phyloP scores from a whole-genome alignment of 1,140 invertebrate genomes.

The Sycophila sp. region DNA sequence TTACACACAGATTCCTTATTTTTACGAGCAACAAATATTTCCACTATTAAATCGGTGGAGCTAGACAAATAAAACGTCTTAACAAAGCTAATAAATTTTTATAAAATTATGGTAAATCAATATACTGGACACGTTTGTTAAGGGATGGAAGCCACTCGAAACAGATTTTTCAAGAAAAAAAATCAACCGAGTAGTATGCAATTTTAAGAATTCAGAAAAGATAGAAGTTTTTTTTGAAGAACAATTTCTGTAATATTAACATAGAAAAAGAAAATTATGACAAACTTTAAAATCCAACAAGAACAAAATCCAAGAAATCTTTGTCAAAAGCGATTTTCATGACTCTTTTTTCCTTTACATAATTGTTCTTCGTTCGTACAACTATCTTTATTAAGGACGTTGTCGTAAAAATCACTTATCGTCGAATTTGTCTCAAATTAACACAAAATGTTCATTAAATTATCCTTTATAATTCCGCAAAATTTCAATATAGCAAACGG shows the following conservation, averaged over 20 bases:
- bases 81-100: constrained; percentile 4
- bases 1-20: constrained; percentile 13
- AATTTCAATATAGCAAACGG: no score
- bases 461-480: no score
- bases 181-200: neutral
- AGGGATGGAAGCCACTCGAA: constrained; percentile 6
- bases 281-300: neutral
- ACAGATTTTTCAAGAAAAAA: neutral
- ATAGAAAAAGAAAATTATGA: constrained; percentile 1
- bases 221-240: neutral
- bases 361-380: neutral
- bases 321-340: neutral
- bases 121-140: neutral
- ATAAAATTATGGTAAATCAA: constrained; percentile 7
- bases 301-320: neutral
- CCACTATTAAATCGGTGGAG: neutral
- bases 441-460: no score
- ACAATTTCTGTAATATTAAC: neutral
- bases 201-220: constrained; percentile 19
- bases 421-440: no score
- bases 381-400: constrained; percentile 4
- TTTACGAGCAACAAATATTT: constrained; percentile 19
- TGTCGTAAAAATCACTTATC: no score
- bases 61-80: constrained; percentile 7
- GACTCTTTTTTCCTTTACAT: neutral